phyloP scores from a whole-genome alignment of 2,888 invertebrate genomes.

The Alcis repandata region DNA sequence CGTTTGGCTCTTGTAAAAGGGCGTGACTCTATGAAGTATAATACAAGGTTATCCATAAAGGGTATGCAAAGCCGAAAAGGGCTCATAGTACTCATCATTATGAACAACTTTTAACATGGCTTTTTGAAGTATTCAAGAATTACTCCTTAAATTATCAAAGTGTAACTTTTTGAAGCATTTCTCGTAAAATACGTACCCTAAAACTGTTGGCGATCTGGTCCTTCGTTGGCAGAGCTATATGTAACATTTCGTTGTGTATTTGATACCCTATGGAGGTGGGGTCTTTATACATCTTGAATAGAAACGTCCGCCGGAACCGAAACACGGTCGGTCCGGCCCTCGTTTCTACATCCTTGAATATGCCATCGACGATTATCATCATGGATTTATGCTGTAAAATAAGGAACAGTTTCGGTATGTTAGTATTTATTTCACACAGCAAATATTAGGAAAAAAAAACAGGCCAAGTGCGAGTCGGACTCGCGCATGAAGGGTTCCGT shows the following conservation, averaged over 20 bases:
- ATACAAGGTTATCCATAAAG: too few species aligned
- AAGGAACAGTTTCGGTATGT: background rate
- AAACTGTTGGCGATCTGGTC: slow-evolving; percentile 64
- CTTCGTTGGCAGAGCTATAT: slow-evolving; percentile 55
- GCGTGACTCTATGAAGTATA: too few species aligned
- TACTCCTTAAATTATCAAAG: too few species aligned
- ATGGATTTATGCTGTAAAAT: slow-evolving; percentile 42
- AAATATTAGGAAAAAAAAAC: too few species aligned
- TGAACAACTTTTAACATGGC: too few species aligned
- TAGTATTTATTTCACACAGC: background rate
- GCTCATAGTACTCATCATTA: too few species aligned
- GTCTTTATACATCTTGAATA: slow-evolving; percentile 53
- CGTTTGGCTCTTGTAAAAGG: too few species aligned
- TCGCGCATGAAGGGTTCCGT: too few species aligned
- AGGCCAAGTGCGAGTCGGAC: too few species aligned
- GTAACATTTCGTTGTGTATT: slow-evolving; percentile 68
- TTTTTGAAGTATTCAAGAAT: too few species aligned
- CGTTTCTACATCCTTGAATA: slow-evolving; percentile 61
- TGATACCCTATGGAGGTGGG: slow-evolving; percentile 53
- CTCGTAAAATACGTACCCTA: slow-evolving; percentile 56
- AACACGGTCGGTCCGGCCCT: slow-evolving; percentile 45
- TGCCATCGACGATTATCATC: slow-evolving; percentile 67
- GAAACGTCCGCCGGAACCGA: slow-evolving; percentile 71
- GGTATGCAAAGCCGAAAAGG: too few species aligned
- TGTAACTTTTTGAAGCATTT: too few species aligned